Conservation (phyloP, 2,888 invertebrate species). For the Chymomyza caudatula region DNA sequence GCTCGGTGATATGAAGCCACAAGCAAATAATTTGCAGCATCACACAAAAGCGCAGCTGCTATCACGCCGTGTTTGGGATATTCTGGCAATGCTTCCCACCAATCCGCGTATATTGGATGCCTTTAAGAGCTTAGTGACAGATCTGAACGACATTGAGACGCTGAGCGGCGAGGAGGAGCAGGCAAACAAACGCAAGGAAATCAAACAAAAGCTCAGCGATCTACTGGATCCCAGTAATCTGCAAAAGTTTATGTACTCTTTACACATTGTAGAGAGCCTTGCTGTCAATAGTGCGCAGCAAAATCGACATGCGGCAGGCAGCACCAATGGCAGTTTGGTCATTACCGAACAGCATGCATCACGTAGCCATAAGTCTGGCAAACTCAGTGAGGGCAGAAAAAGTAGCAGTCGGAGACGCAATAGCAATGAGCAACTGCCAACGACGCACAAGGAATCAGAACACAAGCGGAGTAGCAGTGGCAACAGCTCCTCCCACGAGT, state of each 20-base stretch:
- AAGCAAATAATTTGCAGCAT: slow-evolving; percentile 83
- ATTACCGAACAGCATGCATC: slow-evolving; percentile 51
- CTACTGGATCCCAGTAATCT: slow-evolving; percentile 92
- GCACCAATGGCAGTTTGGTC: slow-evolving; percentile 53
- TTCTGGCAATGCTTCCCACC: slow-evolving; percentile 93
- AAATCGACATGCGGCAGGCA: slow-evolving; percentile 33
- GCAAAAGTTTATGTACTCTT: slow-evolving; percentile 95
- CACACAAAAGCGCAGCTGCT: slow-evolving; percentile 93
- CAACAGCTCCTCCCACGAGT: slow-evolving; percentile 31
- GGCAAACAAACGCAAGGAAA: slow-evolving; percentile 72
- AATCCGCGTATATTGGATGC: slow-evolving; percentile 88
- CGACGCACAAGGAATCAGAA: slow-evolving; percentile 34
- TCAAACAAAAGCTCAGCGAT: slow-evolving; percentile 81
- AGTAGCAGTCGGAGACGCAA: slow-evolving; percentile 52
- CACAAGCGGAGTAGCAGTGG: slow-evolving; percentile 46
- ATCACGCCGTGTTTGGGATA: slow-evolving; percentile 96
- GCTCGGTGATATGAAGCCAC: slow-evolving; percentile 89
- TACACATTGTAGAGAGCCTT: slow-evolving; percentile 92
- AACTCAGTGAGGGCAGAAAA: slow-evolving; percentile 41
- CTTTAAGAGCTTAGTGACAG: slow-evolving; percentile 84
- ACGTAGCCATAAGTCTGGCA: slow-evolving; percentile 15
- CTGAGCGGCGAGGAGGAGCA: slow-evolving; percentile 62
- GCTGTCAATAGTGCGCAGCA: slow-evolving; percentile 74
- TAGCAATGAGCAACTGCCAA: slow-evolving; percentile 51
- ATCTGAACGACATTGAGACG: slow-evolving; percentile 67